Conservation (phyloP, 2,113 vertebrate species). For the Cariama cristata region DNA sequence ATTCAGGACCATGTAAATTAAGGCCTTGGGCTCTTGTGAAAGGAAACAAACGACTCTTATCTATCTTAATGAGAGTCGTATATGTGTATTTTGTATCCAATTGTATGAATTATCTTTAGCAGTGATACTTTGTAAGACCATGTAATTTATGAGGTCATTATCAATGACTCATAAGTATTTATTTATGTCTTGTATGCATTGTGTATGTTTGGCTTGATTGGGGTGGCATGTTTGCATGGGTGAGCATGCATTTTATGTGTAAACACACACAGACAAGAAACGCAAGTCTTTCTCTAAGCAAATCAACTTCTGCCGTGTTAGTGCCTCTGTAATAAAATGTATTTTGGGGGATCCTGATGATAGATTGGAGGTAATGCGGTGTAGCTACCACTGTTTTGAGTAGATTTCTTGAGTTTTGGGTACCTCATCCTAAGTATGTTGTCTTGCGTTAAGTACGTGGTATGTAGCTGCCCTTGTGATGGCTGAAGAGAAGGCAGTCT, state of each 20-base stretch:
- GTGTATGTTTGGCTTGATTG: conserved; percentile 29
- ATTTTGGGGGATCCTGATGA: background rate
- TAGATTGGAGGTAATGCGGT: background rate
- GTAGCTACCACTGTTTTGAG: background rate
- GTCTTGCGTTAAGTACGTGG: background rate
- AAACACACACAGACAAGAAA: background rate
- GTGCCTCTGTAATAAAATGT: background rate
- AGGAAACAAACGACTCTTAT: conserved; percentile 35
- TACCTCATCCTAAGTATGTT: background rate
- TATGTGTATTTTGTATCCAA: conserved; percentile 30
- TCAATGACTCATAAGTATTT: conserved; percentile 56
- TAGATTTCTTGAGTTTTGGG: background rate
- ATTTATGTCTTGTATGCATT: conserved; percentile 42
- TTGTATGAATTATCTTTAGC: conserved; percentile 44
- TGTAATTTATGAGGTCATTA: conserved; percentile 51
- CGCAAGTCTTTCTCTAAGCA: background rate
- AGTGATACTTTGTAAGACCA: conserved; percentile 37
- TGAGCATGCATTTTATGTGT: background rate
- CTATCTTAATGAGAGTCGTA: background rate
- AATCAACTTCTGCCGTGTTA: background rate
- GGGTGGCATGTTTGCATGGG: conserved; percentile 15
- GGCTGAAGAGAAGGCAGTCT: background rate
- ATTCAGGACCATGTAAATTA: background rate
- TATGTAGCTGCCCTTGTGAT: background rate
- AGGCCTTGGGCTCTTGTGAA: background rate